A percentile compares a stretch with the other conserved stretches of the same genome.
These are phyloP conservation scores for Tiliqua scincoides DNA, from an alignment of 2,113 vertebrate species.

Conservation along the genomic window DNA sequence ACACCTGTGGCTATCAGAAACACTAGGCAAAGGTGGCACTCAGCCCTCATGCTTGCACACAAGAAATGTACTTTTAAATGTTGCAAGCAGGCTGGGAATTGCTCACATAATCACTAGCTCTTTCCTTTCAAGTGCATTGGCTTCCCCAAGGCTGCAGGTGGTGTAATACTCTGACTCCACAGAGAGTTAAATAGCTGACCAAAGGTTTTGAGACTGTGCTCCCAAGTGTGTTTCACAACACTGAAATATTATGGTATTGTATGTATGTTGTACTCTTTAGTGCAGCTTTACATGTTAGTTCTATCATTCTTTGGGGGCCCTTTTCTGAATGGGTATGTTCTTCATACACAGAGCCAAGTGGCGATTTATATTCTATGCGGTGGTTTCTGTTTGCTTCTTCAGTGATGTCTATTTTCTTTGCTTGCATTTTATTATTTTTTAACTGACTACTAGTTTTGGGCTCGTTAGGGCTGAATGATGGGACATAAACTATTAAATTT, in stretches of 20 bases:
- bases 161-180: neutral
- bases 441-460: too few species aligned
- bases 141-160: neutral
- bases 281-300: neutral
- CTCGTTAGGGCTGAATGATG: too few species aligned
- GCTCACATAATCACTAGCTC: neutral
- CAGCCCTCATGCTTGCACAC: too few species aligned
- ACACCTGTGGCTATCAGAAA: neutral
- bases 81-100: neutral
- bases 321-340: neutral
- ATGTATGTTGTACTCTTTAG: neutral
- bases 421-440: too few species aligned
- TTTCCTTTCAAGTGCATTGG: neutral
- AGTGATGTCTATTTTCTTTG: too few species aligned
- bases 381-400: too few species aligned
- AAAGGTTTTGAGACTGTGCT: neutral
- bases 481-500: too few species aligned
- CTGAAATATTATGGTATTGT: neutral
- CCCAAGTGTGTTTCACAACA: neutral
- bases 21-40: neutral
- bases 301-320: neutral
- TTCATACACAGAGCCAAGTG: neutral
- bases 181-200: neutral
- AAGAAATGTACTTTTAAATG: neutral
- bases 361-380: too few species aligned